phyloP scores from a whole-genome alignment of 1,140 invertebrate genomes.

The Euwallacea fornicatus region DNA sequence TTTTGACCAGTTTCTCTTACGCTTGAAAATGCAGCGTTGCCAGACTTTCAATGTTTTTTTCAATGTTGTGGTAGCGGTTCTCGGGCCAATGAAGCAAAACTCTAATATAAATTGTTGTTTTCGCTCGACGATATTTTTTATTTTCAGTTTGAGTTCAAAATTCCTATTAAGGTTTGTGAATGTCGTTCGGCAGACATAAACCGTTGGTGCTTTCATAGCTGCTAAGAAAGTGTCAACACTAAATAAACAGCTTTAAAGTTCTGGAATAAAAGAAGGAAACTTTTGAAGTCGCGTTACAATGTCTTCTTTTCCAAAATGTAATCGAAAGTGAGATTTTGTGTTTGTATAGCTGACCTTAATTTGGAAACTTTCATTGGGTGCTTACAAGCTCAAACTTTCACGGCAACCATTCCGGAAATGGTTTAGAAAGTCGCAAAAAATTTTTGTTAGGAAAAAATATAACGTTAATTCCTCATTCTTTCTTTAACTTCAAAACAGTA shows the following conservation, averaged over 20 bases:
- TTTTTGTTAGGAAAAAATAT: background rate
- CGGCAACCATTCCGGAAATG: no score
- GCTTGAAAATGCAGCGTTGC: no score
- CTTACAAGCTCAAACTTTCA: background rate
- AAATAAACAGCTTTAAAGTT: conserved; percentile 15
- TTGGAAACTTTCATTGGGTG: background rate
- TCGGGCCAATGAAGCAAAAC: no score
- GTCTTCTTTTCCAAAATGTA: no score
- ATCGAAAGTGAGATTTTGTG: no score
- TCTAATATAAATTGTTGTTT: no score
- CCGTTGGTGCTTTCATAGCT: background rate
- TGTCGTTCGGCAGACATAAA: background rate
- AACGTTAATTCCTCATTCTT: background rate
- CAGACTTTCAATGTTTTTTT: no score
- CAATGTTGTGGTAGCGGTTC: no score
- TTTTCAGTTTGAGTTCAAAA: background rate
- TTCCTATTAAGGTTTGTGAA: background rate
- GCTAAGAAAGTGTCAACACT: conserved; percentile 7
- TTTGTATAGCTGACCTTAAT: background rate
- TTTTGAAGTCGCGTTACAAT: background rate
- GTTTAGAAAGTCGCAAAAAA: no score
- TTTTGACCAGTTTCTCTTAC: no score
- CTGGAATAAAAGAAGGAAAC: background rate
- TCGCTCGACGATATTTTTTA: no score
- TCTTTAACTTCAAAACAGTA: background rate